Percentiles rank a stretch among this genome's conserved stretches.
Evolutionary conservation across 2,113 vertebrate species (phyloP).

Genomic region (Pao palembangensis): DNA sequence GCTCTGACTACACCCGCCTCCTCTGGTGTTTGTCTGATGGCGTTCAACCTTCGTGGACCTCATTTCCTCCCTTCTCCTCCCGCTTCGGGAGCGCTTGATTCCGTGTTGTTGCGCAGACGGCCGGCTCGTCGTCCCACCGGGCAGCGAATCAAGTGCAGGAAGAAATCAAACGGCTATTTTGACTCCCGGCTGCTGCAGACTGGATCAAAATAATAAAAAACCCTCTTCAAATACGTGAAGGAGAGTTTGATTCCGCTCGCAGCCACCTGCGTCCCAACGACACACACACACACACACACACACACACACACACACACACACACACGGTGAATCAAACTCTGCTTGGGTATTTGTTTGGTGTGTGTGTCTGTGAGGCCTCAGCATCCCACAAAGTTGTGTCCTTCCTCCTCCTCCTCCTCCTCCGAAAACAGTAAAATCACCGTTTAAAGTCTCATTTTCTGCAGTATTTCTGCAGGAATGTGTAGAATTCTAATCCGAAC

Average conservation of each 20-base stretch:
- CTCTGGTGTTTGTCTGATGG: conserved; percentile 60
- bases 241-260: conserved; percentile 60
- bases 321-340: conserved; percentile 57
- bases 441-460: no score
- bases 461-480: no score
- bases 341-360: conserved; percentile 65
- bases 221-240: conserved; percentile 65
- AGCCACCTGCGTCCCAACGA: conserved; percentile 22
- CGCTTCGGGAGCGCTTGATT: conserved; percentile 69
- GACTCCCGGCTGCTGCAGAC: conserved; percentile 63
- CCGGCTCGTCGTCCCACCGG: conserved; percentile 30
- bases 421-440: conserved; percentile 8
- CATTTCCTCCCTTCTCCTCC: conserved; percentile 39
- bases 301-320: not conserved
- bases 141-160: conserved; percentile 65
- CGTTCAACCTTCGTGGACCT: conserved; percentile 47
- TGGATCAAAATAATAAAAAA: conserved; percentile 66
- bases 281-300: no score
- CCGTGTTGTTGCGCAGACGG: conserved; percentile 44
- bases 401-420: conserved; percentile 31
- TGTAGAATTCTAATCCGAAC: conserved; percentile 1
- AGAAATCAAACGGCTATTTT: no score
- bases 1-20: conserved; percentile 60
- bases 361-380: conserved; percentile 58
- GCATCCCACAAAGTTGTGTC: conserved; percentile 56